A percentile compares a stretch with the other conserved stretches of the same genome.
phyloP scores from a whole-genome alignment of 2,797 vertebrate species.

The Neopelma chrysocephalum region DNA sequence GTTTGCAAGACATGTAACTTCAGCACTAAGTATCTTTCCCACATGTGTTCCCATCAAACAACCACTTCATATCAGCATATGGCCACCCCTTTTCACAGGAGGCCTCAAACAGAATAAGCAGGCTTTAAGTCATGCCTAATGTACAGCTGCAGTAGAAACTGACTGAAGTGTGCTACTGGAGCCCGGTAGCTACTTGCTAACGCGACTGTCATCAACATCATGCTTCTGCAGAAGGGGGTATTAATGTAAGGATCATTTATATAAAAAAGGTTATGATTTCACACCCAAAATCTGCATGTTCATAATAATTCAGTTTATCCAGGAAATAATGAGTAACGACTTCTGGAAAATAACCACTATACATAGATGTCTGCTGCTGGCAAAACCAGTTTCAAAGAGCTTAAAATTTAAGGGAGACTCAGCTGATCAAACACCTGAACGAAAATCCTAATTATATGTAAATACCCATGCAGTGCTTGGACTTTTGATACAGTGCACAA shows the following conservation, averaged over 20 bases:
- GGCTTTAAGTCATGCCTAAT: not conserved
- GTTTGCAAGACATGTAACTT: not conserved
- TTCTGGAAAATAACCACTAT: not conserved
- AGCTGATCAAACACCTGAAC: not conserved
- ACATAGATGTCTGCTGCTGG: not conserved
- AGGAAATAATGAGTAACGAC: not conserved
- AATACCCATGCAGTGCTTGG: not conserved
- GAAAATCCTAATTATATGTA: not conserved
- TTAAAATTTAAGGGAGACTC: not conserved
- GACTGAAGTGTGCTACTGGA: not conserved
- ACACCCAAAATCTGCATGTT: not conserved
- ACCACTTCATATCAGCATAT: not conserved
- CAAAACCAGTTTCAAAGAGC: not conserved
- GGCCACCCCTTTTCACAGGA: not conserved
- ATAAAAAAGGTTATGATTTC: not conserved
- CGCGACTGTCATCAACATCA: not conserved
- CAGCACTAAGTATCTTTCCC: not conserved
- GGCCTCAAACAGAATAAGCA: not conserved
- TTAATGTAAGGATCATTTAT: not conserved
- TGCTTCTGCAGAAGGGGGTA: not conserved
- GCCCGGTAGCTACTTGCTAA: not conserved
- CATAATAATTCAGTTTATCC: not conserved
- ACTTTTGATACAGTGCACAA: not conserved
- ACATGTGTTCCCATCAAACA: not conserved
- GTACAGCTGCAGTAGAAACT: not conserved